phyloP scores from a whole-genome alignment of 37 sponge, comb jelly and placozoan genomes.

The Ephydatia muelleri region DNA sequence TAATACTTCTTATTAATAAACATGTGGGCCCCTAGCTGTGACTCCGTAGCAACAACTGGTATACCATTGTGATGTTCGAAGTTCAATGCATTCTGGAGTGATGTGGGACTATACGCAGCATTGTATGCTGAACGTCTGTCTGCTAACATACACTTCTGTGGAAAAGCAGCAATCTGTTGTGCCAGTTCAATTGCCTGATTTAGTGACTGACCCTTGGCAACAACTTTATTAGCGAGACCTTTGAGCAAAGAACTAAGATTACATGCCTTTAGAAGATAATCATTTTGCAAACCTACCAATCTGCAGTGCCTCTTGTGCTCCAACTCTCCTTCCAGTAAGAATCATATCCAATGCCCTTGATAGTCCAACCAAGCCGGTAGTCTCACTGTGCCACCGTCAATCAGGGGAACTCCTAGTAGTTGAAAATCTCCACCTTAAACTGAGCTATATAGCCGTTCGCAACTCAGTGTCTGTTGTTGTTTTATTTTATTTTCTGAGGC shows the following conservation, averaged over 20 bases:
- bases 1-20: constrained; percentile 14
- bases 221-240: constrained; percentile 72
- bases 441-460: no score
- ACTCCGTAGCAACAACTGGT: constrained; percentile 6
- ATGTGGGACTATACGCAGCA: constrained; percentile 1
- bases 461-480: no score
- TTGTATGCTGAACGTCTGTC: constrained; percentile 50
- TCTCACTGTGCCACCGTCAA: constrained; percentile 79
- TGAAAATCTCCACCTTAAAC: no score
- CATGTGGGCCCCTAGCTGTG: constrained; percentile 16
- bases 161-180: constrained; percentile 53
- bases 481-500: no score
- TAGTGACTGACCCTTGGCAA: constrained; percentile 41
- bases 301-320: constrained; percentile 51
- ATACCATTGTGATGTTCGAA: constrained; percentile 24
- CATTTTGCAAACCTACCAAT: constrained; percentile 25
- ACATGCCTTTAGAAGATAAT: background rate
- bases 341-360: constrained; percentile 79
- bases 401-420: constrained; percentile 64
- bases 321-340: constrained; percentile 67
- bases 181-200: constrained; percentile 50
- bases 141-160: constrained; percentile 55
- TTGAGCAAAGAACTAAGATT: background rate
- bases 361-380: constrained; percentile 70
- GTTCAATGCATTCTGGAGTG: constrained; percentile 16